Evolutionary conservation across 2,113 vertebrate species (phyloP).

Genomic region (Alouatta palliata): DNA sequence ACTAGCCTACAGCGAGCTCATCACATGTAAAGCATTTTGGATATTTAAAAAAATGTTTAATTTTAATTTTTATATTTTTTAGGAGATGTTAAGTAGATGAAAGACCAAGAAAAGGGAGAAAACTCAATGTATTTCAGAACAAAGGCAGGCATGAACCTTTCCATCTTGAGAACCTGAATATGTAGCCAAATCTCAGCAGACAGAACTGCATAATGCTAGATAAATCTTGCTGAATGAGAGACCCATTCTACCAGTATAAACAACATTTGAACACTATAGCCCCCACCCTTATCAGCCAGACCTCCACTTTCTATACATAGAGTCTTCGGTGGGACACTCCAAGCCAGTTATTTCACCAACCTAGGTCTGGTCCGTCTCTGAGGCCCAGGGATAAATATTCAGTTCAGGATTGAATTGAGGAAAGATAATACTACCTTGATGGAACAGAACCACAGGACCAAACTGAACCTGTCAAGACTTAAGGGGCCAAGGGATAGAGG

Average conservation of each 20-base stretch:
- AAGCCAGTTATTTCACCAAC: neutral
- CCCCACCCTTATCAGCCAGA: neutral
- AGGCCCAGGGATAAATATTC: neutral
- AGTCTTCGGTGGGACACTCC: neutral
- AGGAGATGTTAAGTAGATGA: neutral
- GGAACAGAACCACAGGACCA: neutral
- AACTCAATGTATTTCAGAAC: conserved; percentile 58
- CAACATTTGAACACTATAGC: neutral
- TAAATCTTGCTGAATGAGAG: conserved; percentile 38
- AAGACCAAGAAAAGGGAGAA: conserved; percentile 51
- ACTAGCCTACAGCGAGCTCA: neutral
- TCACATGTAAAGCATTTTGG: neutral
- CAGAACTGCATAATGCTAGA: neutral
- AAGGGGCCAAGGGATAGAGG: neutral
- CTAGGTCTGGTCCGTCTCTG: neutral
- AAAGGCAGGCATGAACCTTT: conserved; percentile 59
- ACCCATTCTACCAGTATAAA: neutral
- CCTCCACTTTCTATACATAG: neutral
- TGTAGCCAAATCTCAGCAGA: conserved; percentile 45
- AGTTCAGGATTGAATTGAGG: neutral
- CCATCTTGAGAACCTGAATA: conserved; percentile 35
- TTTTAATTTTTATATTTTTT: no score
- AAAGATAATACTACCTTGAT: neutral
- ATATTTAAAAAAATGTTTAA: no score
- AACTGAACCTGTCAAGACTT: neutral